Base-by-base conservation (phyloP, 2,113 vertebrate genomes). In the Siniperca knerii region DNA sequence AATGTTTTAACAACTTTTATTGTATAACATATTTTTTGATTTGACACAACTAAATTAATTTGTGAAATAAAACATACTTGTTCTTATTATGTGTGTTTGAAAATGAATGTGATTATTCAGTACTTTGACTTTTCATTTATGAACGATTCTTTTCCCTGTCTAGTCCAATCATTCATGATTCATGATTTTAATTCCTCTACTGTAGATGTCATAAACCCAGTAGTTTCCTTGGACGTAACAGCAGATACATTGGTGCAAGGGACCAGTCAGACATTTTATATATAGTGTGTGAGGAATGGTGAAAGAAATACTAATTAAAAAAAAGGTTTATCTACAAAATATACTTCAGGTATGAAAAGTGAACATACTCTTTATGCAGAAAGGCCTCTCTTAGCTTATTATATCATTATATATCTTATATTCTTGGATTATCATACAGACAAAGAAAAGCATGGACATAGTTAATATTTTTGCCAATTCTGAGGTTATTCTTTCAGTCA, bases 11-110 rank as follows among this genome's bases (percentile, higher is more conserved):
- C 7, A 20, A 18, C 33, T 48, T 11, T 44, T 52, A 10, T 40
- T 75, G n/a, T 29, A 23, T 16, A 8, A 73, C 1, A 57, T 25
- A 25, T 72, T 40, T 60, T 18, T 40, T 9, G 2, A 77, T 75
- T 61, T 5, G 4, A 65, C 1, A n/a, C n/a, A 65, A 7, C 35
- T 46, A 5, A 79, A 68, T 42, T 5, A 2, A 61, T 62, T 46
- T 60, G 35, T 69, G 18, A 70, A 81, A 80, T 76, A 25, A 57
- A 69, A 61, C 20, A 60, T 1, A 52, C 4, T 25, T 57, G 16
- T 18, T 60, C 8, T 33, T n/a, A 67, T 58, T 50, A 46, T 66
- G n/a, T 37, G 18, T n/a, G 12, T 40, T 11, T 64, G 23, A 4
- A 55, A 66, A 68, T 46, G 0, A 42, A 25, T 42, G 21, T 40